These are phyloP conservation scores for Solenodon paradoxus DNA, from an alignment of 2,113 vertebrate genomes.

Conservation along the genomic window DNA sequence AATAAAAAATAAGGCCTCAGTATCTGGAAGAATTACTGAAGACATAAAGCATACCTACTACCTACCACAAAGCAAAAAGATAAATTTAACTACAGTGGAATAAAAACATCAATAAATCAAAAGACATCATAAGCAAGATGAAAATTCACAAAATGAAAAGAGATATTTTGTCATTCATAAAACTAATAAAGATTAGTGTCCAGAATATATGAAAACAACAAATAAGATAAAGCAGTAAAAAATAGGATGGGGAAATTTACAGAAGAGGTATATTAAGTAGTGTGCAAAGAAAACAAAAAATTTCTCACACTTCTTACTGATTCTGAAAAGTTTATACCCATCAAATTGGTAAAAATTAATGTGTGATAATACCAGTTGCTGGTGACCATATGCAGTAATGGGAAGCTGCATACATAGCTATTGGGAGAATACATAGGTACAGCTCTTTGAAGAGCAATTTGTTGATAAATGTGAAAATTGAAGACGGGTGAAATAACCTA, in stretches of 20 bases:
- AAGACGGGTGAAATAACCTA: not conserved
- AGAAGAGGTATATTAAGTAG: not conserved
- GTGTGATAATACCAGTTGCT: not conserved
- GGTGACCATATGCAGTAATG: not conserved
- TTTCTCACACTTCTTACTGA: not conserved
- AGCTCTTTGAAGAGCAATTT: not conserved
- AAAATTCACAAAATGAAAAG: not conserved
- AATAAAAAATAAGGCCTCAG: not conserved
- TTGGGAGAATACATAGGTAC: not conserved
- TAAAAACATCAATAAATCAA: not conserved
- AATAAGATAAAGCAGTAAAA: slow-evolving; percentile 8
- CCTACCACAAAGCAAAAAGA: not conserved
- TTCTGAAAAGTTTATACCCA: slow-evolving; percentile 19
- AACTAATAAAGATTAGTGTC: not conserved
- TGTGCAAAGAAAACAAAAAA: not conserved
- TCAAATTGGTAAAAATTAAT: not conserved
- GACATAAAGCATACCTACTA: not conserved
- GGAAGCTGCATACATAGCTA: not conserved
- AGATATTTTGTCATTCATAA: not conserved
- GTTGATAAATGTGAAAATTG: not conserved
- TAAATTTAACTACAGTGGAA: not conserved
- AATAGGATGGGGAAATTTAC: not conserved
- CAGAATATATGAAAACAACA: not conserved
- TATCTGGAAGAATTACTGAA: not conserved
- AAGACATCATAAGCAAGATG: not conserved